phyloP scores from a whole-genome alignment of 2,888 invertebrate species.

The Drosophila formosana region DNA sequence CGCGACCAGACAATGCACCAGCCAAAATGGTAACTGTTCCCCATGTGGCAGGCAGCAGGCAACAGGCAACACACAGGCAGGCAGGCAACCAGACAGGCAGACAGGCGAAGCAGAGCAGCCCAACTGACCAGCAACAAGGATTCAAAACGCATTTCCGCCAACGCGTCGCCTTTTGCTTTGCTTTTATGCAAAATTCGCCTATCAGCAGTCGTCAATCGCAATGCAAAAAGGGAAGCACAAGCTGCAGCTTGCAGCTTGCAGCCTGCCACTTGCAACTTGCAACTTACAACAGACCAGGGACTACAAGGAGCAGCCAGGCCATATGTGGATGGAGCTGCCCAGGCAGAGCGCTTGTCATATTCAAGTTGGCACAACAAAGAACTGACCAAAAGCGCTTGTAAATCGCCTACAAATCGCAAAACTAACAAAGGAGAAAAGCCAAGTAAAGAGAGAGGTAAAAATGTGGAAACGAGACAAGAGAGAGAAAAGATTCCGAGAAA shows the following conservation, averaged over 20 bases:
- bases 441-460: neutral
- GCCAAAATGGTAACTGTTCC: conserved; percentile 55
- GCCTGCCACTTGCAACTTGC: neutral
- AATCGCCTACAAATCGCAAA: conserved; percentile 37
- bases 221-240: conserved; percentile 2
- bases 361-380: conserved; percentile 74
- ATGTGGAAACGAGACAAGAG: neutral
- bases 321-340: conserved; percentile 55
- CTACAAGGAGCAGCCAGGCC: conserved; percentile 27
- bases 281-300: neutral
- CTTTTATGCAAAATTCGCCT: conserved; percentile 71
- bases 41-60: conserved; percentile 37
- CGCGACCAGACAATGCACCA: conserved; percentile 59
- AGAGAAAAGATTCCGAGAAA: neutral
- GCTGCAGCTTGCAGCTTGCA: neutral
- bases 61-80: conserved; percentile 24
- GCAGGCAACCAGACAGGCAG: neutral
- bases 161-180: conserved; percentile 53
- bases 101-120: conserved; percentile 13
- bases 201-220: conserved; percentile 66
- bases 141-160: conserved; percentile 77
- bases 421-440: conserved; percentile 14
- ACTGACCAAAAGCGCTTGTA: conserved; percentile 63
- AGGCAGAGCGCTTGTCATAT: conserved; percentile 64
- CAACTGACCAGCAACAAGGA: conserved; percentile 53